phyloP scores from a whole-genome alignment of 2,888 invertebrate species.

The Venustoraphidia nigricollis region DNA sequence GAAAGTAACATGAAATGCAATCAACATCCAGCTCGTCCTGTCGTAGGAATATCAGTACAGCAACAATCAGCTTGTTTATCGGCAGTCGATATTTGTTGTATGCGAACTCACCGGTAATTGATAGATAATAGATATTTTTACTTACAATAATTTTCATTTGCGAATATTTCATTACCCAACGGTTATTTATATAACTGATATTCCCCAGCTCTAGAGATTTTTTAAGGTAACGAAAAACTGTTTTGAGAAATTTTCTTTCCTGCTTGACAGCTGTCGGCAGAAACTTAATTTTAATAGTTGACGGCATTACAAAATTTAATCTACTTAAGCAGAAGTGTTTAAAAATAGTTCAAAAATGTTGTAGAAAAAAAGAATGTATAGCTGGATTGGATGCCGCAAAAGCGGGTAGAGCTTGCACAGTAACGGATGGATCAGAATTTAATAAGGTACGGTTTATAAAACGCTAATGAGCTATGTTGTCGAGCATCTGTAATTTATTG shows the following conservation, averaged over 20 bases:
- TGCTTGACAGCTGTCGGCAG: too few species aligned
- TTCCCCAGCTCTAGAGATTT: too few species aligned
- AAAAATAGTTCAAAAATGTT: conserved; percentile 10
- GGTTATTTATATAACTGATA: too few species aligned
- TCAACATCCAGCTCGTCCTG: conserved; percentile 23
- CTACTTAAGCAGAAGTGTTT: too few species aligned
- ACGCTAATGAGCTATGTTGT: conserved; percentile 10
- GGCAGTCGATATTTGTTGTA: conserved; percentile 48
- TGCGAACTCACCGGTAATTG: conserved; percentile 30
- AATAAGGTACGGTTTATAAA: conserved; percentile 13
- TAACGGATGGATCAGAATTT: conserved; percentile 9
- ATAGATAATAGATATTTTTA: too few species aligned
- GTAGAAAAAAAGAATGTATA: conserved; percentile 32
- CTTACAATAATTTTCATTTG: conserved; percentile 3
- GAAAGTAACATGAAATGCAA: conserved; percentile 20
- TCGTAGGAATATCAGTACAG: conserved; percentile 34
- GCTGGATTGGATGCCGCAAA: conserved; percentile 34
- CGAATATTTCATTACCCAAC: too few species aligned
- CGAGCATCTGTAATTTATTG: background rate
- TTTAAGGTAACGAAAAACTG: too few species aligned
- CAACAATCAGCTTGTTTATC: conserved; percentile 45
- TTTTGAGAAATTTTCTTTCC: too few species aligned
- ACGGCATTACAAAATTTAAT: too few species aligned
- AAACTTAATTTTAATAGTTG: too few species aligned
- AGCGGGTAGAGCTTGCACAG: conserved; percentile 25